phyloP scores from a whole-genome alignment of 2,113 vertebrate species.

The Urocolius indicus region DNA sequence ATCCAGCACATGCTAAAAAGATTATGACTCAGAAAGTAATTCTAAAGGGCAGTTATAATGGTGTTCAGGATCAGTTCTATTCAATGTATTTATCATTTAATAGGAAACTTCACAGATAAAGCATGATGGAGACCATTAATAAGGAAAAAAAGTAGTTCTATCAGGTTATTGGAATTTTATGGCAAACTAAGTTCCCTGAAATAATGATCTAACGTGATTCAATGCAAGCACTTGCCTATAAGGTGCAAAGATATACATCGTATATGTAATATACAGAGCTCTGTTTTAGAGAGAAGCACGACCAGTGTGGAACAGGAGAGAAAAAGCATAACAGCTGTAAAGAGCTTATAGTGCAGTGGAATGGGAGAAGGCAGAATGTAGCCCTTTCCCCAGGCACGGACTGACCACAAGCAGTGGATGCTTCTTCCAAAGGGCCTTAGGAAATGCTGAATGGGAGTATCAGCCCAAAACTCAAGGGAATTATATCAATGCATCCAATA shows the following conservation, averaged over 20 bases:
- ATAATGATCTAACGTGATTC: neutral
- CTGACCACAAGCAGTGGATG: neutral
- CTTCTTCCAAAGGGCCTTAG: neutral
- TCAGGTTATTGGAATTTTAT: neutral
- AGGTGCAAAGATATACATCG: neutral
- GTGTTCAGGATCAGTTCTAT: neutral
- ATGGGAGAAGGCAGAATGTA: neutral
- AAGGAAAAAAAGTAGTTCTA: neutral
- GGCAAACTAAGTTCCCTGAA: neutral
- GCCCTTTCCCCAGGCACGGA: neutral
- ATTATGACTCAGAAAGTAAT: constrained; percentile 45
- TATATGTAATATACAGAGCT: neutral
- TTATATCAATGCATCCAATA: neutral
- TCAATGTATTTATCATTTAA: constrained; percentile 15
- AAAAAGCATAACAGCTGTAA: neutral
- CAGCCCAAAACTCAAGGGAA: neutral
- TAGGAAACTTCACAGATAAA: constrained; percentile 1
- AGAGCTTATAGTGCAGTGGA: neutral
- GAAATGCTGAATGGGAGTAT: neutral
- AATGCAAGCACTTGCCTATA: neutral
- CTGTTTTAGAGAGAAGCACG: neutral
- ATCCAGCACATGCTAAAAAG: constrained; percentile 12
- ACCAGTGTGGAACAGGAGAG: neutral
- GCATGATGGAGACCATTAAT: neutral
- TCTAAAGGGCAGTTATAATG: neutral